Base-by-base conservation (phyloP, 1,140 invertebrate species). In the Calliphora vicina region DNA sequence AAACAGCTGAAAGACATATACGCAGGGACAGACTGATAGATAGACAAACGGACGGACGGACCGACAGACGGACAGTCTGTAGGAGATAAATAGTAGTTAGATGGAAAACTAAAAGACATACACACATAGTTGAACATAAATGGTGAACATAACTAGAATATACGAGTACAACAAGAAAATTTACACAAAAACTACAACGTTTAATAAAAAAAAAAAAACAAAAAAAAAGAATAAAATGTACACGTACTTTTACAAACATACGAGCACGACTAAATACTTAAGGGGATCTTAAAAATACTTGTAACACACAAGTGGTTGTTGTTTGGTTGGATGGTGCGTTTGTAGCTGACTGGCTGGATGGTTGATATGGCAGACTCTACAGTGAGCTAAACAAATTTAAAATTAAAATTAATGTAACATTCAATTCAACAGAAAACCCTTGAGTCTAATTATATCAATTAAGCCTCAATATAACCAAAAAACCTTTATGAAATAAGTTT, bases 61-160 rank as follows among this genome's bases (percentile, higher is more conserved):
- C 5, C 6, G 35, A 35, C 35, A 10, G 35, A 35, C 35, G 5
- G 1, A 35, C 35, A 8, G 10, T 35, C 35, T 35, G 35, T 35
- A 35, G 35, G 35, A 35, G 35, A 35, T 35, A 35, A 35, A 35
- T 35, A 35, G 35, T 6, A 35, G 35, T 35, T 35, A 35, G 35
- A 6, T 5, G 35, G 35, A 35, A 35, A 35, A 35, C 45, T 29
- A 50, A 10, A 67, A 20, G 73, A 76, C 5, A 15, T 13, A 76
- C 73, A 76, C 29, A 76, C 13, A 29, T 29, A 76, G 35, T 76
- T 78, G 35, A 78, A 43, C 74, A 78, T 78, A 78, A 78, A 78
- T 43, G 74, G 35, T 78, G n/a, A 78, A 78, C 74, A 78, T 43
- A 23, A 78, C 20, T 45, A 43, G 35, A 43, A 43, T 20, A 43